Conservation (phyloP, 2,888 invertebrate genomes). For the Onthophagus sagittarius region DNA sequence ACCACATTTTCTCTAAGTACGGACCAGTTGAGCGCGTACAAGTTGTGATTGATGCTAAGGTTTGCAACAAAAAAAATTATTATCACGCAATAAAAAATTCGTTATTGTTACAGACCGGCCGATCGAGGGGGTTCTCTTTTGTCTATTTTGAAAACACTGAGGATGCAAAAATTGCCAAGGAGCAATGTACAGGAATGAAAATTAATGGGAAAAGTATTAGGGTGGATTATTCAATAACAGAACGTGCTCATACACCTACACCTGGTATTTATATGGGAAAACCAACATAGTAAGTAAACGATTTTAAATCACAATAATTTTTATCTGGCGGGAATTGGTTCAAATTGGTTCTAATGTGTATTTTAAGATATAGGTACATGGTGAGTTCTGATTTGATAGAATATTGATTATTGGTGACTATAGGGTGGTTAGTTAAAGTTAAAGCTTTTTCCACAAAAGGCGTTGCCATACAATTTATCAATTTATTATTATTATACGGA, state of each 20-base stretch:
- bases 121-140: constrained; percentile 95
- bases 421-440: constrained; percentile 10
- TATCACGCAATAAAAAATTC: constrained; percentile 17
- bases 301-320: constrained; percentile 2
- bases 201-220: constrained; percentile 90
- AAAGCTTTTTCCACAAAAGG: constrained; percentile 35
- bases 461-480: constrained; percentile 35
- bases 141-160: constrained; percentile 86
- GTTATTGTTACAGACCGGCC: constrained; percentile 64
- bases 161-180: constrained; percentile 91
- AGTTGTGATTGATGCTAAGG: constrained; percentile 94
- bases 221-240: constrained; percentile 94
- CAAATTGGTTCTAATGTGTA: neutral
- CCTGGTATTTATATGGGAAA: constrained; percentile 97
- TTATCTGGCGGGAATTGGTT: neutral
- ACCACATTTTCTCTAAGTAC: constrained; percentile 88
- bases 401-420: constrained; percentile 7
- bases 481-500: too few species aligned
- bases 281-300: constrained; percentile 74
- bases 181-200: constrained; percentile 90
- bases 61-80: constrained; percentile 41
- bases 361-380: neutral
- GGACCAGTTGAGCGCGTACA: constrained; percentile 90
- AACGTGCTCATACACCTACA: constrained; percentile 94
- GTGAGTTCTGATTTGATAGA: neutral